These are phyloP conservation scores for Clostera curtula DNA, from an alignment of 2,888 invertebrate species.

Conservation along the genomic window DNA sequence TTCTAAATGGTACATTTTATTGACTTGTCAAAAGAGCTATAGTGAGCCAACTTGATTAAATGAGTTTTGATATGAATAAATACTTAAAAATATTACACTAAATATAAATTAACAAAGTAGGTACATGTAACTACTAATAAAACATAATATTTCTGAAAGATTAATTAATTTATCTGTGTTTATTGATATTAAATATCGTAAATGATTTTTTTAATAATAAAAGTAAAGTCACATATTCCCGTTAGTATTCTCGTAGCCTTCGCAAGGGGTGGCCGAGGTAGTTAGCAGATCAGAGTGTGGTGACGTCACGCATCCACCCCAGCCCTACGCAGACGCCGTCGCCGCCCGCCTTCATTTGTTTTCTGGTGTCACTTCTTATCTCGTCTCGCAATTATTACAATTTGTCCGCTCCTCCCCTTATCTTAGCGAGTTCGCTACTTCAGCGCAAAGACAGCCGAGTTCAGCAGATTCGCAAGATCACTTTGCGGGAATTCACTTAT, in stretches of 20 bases:
- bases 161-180: no score
- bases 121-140: no score
- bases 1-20: no score
- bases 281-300: constrained; percentile 31
- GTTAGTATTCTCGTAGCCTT: constrained; percentile 30
- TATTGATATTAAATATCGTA: no score
- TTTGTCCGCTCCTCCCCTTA: constrained; percentile 74
- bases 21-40: no score
- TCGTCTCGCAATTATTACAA: constrained; percentile 74
- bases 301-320: constrained; percentile 51
- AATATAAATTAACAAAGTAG: no score
- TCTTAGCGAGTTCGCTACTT: constrained; percentile 66
- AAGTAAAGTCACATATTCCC: constrained; percentile 27
- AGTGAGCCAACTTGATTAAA: no score
- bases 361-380: constrained; percentile 74
- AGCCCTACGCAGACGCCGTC: constrained; percentile 25
- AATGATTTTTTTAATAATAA: no score
- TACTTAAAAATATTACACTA: no score
- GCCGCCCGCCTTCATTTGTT: constrained; percentile 69
- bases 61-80: no score
- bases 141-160: no score
- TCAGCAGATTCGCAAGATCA: constrained; percentile 69
- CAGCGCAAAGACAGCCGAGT: constrained; percentile 65
- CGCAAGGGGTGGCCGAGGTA: constrained; percentile 30
- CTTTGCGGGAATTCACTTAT: constrained; percentile 51